A percentile compares a stretch with the other conserved stretches of the same genome.
Conservation (phyloP, 2,888 invertebrate genomes). For the Hesperia comma region DNA sequence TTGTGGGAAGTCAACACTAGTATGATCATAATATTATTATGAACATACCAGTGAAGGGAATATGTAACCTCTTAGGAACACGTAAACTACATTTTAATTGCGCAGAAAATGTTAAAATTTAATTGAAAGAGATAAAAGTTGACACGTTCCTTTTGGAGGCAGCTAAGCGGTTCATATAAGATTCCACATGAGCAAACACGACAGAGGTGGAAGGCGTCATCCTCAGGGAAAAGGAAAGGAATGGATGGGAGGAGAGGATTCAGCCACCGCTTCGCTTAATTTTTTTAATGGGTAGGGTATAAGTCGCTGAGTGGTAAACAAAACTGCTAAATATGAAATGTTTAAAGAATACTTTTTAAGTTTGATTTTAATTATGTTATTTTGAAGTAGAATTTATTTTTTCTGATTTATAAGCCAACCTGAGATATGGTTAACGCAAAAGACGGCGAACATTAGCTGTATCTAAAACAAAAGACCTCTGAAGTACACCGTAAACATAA, state of each 20-base stretch:
- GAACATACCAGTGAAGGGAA: constrained; percentile 66
- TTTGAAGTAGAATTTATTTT: neutral
- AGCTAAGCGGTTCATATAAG: constrained; percentile 78
- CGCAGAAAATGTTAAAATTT: neutral
- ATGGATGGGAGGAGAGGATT: constrained; percentile 61
- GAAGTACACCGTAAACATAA: constrained; percentile 42
- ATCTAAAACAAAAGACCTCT: constrained; percentile 22
- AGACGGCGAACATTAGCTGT: neutral
- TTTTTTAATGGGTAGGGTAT: constrained; percentile 13
- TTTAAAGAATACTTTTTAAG: too few relatives aligned
- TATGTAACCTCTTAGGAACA: constrained; percentile 52
- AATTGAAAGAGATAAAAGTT: constrained; percentile 44
- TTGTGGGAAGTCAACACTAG: constrained; percentile 53
- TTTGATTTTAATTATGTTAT: neutral
- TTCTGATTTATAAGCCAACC: neutral
- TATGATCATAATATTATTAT: constrained; percentile 74
- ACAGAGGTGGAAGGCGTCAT: constrained; percentile 84
- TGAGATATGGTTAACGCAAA: neutral
- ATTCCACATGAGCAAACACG: constrained; percentile 74
- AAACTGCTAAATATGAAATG: neutral
- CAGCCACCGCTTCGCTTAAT: constrained; percentile 78
- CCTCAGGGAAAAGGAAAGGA: constrained; percentile 74
- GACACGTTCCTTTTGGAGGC: constrained; percentile 68
- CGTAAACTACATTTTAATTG: neutral
- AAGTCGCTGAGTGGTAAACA: constrained; percentile 25